These are phyloP conservation scores for Acholoe squamosa DNA, from an alignment of 2,888 invertebrate species.

Conservation along the genomic window DNA sequence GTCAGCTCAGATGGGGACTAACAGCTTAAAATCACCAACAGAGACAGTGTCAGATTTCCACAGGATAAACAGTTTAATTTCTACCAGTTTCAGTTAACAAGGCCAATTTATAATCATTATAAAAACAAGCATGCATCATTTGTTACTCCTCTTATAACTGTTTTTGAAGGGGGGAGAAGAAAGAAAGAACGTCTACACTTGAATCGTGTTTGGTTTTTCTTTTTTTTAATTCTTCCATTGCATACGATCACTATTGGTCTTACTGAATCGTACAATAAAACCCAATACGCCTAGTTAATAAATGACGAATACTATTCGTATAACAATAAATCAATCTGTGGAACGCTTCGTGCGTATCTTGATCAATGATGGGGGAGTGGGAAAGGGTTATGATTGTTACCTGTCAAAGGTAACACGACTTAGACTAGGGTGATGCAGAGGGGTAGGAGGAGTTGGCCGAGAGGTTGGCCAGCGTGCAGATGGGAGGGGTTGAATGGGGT, in stretches of 20 bases:
- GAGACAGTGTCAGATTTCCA: slow-evolving; percentile 55
- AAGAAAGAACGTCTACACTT: slow-evolving; percentile 30
- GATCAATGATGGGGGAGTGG: slow-evolving; percentile 17
- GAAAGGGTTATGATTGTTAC: not conserved
- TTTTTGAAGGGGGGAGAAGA: slow-evolving; percentile 13
- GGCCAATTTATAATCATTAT: slow-evolving; percentile 47
- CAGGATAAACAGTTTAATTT: slow-evolving; percentile 60
- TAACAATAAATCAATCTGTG: slow-evolving; percentile 41
- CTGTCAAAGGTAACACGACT: slow-evolving; percentile 15
- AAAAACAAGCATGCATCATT: slow-evolving; percentile 62
- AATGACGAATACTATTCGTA: slow-evolving; percentile 20
- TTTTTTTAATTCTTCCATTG: slow-evolving; percentile 9
- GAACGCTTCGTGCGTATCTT: slow-evolving; percentile 24
- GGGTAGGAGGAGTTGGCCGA: not conserved
- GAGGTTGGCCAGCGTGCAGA: not conserved
- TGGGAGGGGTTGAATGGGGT: not conserved
- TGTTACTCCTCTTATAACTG: slow-evolving; percentile 52
- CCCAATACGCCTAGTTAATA: slow-evolving; percentile 30
- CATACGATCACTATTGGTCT: slow-evolving; percentile 49
- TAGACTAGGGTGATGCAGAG: slow-evolving; percentile 33
- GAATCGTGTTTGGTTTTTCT: not conserved
- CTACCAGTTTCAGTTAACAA: slow-evolving; percentile 60
- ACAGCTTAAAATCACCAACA: slow-evolving; percentile 48
- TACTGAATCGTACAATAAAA: not conserved
- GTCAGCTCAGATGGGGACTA: not conserved